Percentiles rank a stretch among this genome's conserved stretches.
Evolutionary conservation across 2,797 vertebrate genomes (phyloP).

Genomic region (Urosaurus nigricauda): DNA sequence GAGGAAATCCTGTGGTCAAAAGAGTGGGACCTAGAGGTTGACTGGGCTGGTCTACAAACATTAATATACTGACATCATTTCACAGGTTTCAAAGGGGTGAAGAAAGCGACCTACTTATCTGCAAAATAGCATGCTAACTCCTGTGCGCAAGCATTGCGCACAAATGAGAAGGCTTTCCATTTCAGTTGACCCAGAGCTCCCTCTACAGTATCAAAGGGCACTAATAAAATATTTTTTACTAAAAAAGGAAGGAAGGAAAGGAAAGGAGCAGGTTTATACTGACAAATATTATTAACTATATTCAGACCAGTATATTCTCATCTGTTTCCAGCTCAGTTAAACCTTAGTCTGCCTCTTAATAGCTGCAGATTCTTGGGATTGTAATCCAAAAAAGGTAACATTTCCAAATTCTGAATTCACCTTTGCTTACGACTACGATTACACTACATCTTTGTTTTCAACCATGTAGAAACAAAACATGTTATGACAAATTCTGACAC

Average conservation of each 20-base stretch:
- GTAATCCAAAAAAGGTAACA: too few relatives aligned
- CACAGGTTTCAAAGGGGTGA: background rate
- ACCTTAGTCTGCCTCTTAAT: background rate
- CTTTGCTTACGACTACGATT: too few relatives aligned
- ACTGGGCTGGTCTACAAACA: background rate
- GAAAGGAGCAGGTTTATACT: background rate
- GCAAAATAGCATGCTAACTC: background rate
- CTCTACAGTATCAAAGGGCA: conserved; percentile 23
- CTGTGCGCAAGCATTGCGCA: too few relatives aligned
- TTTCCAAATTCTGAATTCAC: too few relatives aligned
- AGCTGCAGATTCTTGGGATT: too few relatives aligned
- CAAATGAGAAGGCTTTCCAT: background rate
- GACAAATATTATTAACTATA: too few relatives aligned
- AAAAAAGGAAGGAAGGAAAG: too few relatives aligned
- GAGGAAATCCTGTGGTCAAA: background rate
- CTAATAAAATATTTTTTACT: background rate
- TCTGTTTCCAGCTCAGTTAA: conserved; percentile 6
- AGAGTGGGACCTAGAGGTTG: too few relatives aligned
- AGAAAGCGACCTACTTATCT: background rate
- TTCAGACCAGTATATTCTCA: background rate
- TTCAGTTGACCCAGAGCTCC: conserved; percentile 36
- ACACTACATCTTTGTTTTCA: too few relatives aligned
- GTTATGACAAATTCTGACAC: background rate
- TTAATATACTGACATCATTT: background rate
- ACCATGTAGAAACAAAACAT: too few relatives aligned